Percentiles rank a stretch among this genome's conserved stretches.
phyloP scores from a whole-genome alignment of 1,140 invertebrate genomes.

The Apis cerana region DNA sequence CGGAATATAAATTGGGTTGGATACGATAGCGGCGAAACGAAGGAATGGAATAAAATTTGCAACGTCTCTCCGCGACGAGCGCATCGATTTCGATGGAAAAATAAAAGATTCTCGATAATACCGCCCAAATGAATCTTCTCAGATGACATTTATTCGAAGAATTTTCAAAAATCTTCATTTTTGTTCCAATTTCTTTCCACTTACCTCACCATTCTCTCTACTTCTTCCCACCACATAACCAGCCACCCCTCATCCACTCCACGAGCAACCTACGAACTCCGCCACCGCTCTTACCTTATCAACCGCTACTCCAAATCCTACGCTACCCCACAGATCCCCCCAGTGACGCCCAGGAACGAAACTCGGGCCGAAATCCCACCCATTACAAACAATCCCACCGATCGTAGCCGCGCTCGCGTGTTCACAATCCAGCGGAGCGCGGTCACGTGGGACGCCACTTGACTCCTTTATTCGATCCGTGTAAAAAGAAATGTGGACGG shows the following conservation, averaged over 20 bases:
- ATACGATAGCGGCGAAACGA: conserved; percentile 68
- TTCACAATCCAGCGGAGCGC: too few relatives aligned
- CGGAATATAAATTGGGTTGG: conserved; percentile 71
- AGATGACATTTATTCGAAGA: too few relatives aligned
- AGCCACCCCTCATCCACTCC: neutral
- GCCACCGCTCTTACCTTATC: neutral
- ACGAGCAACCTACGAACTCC: neutral
- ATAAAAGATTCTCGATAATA: neutral
- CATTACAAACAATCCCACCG: neutral
- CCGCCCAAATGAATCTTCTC: neutral
- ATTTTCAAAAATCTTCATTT: too few relatives aligned
- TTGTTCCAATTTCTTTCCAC: neutral
- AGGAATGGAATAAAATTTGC: conserved; percentile 60
- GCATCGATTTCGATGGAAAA: conserved; percentile 19
- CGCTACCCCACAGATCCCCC: neutral
- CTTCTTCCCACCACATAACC: neutral
- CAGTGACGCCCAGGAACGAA: neutral
- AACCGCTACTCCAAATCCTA: neutral
- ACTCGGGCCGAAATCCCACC: neutral
- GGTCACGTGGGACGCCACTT: conserved; percentile 25
- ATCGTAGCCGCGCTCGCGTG: too few relatives aligned
- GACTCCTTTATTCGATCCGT: conserved; percentile 37
- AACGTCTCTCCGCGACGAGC: neutral
- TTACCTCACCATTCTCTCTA: neutral
- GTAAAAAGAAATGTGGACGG: conserved; percentile 2